Evolutionary conservation across 1,140 invertebrate genomes (phyloP).

Genomic region (Drosophila truncata): DNA sequence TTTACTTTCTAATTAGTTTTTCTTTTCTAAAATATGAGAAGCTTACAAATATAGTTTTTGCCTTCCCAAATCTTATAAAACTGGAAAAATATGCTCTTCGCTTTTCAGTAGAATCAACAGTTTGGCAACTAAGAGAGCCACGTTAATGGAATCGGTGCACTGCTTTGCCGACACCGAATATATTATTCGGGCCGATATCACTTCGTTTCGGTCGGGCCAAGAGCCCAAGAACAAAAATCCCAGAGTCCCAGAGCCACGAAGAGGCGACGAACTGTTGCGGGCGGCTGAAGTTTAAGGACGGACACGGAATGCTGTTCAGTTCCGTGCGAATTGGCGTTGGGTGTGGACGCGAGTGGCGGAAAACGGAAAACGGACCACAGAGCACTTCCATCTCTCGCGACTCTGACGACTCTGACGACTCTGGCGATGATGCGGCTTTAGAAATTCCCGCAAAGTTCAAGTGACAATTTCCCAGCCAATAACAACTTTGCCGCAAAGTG

Average conservation of each 20-base stretch:
- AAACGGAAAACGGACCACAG: conserved; percentile 6
- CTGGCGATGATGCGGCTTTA: conserved; percentile 40
- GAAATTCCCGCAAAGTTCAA: conserved; percentile 49
- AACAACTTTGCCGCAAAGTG: conserved; percentile 24
- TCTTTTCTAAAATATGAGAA: too few relatives aligned
- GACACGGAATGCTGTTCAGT: conserved; percentile 41
- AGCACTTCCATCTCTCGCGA: conserved; percentile 24
- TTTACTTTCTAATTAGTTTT: too few relatives aligned
- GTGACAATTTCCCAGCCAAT: conserved; percentile 51
- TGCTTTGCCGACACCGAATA: conserved; percentile 64
- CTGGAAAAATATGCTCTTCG: not conserved
- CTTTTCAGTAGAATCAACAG: conserved; percentile 65
- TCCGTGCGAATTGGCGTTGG: conserved; percentile 54
- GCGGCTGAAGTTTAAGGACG: conserved; percentile 71
- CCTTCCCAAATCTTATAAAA: not conserved
- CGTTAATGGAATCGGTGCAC: conserved; percentile 27
- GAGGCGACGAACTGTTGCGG: conserved; percentile 36
- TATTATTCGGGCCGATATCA: conserved; percentile 8
- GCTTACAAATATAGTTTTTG: not conserved
- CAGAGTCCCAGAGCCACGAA: not conserved
- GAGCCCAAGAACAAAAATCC: conserved; percentile 3
- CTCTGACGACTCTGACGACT: conserved; percentile 11
- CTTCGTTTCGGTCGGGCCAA: conserved; percentile 14
- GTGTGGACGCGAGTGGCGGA: conserved; percentile 55
- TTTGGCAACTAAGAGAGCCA: conserved; percentile 60